Conservation (phyloP, 2,113 vertebrate species). For the Dipodomys merriami region DNA sequence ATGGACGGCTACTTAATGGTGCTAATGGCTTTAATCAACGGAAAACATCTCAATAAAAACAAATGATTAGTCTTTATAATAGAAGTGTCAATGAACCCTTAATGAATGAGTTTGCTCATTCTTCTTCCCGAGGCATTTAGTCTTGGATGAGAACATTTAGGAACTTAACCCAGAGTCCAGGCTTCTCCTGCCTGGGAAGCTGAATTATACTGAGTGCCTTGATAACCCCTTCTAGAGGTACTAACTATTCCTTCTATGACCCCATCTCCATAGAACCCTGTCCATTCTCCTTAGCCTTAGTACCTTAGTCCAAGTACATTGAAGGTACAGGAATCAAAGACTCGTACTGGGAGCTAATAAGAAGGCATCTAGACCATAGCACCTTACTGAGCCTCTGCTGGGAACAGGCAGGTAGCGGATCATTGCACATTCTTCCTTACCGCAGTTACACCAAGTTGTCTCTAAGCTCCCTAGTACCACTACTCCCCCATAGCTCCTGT, state of each 20-base stretch:
- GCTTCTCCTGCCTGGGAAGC: background rate
- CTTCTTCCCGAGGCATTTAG: constrained; percentile 26
- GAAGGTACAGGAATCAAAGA: background rate
- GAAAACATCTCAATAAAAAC: constrained; percentile 78
- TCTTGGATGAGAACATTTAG: background rate
- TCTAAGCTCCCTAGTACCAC: background rate
- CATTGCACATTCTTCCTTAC: background rate
- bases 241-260: background rate
- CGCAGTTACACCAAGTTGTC: background rate
- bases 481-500: background rate
- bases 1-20: constrained; percentile 58
- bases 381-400: background rate
- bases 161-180: background rate
- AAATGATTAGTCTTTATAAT: constrained; percentile 75
- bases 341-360: background rate
- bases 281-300: background rate
- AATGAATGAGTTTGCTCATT: constrained; percentile 71
- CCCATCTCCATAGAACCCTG: background rate
- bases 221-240: background rate
- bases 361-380: background rate
- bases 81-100: constrained; percentile 64
- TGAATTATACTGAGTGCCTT: background rate
- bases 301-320: background rate
- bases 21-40: constrained; percentile 75
- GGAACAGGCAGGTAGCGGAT: fast-evolving